Evolutionary conservation across 2,888 invertebrate species (phyloP).

Genomic region (Penaeus monodon): DNA sequence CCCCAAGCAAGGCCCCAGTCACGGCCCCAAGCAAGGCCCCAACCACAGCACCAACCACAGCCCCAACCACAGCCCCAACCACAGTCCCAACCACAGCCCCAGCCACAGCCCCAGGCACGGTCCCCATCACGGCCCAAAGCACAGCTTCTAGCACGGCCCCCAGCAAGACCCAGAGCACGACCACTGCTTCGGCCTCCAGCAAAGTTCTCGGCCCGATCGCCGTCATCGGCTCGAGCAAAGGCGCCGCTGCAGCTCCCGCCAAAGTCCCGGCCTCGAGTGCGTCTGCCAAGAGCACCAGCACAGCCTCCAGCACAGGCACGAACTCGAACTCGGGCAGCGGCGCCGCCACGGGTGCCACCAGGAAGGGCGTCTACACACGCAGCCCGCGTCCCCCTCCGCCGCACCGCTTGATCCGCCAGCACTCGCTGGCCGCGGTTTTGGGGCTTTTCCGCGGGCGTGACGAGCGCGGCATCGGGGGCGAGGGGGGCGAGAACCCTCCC

Average conservation of each 20-base stretch:
- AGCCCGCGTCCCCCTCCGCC: constrained; percentile 50
- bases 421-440: constrained; percentile 63
- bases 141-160: neutral
- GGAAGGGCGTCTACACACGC: constrained; percentile 1
- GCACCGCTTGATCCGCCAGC: constrained; percentile 62
- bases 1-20: no score
- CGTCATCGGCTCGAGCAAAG: neutral
- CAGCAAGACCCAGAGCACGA: neutral
- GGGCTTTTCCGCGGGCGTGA: constrained; percentile 54
- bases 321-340: constrained; percentile 11
- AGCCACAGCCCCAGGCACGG: no score
- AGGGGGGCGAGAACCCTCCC: neutral
- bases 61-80: no score
- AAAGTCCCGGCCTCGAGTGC: constrained; percentile 8
- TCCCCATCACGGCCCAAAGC: no score
- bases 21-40: no score
- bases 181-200: neutral
- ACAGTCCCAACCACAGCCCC: no score
- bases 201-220: neutral
- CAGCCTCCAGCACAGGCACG: neutral
- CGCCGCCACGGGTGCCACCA: constrained; percentile 31
- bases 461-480: constrained; percentile 15
- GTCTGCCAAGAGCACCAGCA: neutral
- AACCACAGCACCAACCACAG: no score
- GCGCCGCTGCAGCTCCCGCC: neutral